Percentiles rank a stretch among this genome's conserved stretches.
Evolutionary conservation across 2,797 vertebrate genomes (phyloP).

Genomic region (Scolopax rusticola): DNA sequence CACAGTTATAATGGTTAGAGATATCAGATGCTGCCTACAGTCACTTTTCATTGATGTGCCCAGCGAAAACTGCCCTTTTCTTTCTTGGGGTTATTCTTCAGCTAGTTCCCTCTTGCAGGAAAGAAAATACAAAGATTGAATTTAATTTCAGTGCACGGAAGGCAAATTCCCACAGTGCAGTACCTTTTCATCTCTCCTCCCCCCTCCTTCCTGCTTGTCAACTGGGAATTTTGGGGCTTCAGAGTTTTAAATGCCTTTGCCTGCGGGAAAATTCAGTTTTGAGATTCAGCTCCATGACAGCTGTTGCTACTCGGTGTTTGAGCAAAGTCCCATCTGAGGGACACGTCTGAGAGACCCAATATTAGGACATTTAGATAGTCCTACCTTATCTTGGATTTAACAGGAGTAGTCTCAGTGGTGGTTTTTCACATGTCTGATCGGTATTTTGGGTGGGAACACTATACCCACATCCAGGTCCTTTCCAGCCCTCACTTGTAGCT

Average conservation of each 20-base stretch:
- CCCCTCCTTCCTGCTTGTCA: neutral
- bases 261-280: neutral
- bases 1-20: accelerated
- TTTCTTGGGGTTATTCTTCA: neutral
- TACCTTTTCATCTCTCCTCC: neutral
- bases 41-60: neutral
- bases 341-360: neutral
- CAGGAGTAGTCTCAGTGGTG: neutral
- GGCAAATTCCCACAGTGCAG: neutral
- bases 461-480: neutral
- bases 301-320: neutral
- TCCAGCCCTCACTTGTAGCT: neutral
- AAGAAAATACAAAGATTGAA: neutral
- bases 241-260: neutral
- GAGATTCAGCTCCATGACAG: neutral
- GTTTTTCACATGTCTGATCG: neutral
- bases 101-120: neutral
- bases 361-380: neutral
- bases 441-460: neutral
- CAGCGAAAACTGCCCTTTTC: neutral
- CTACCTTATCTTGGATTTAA: neutral
- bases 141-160: neutral
- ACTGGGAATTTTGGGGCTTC: neutral
- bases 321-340: accelerated
- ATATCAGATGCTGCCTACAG: neutral